Conservation (phyloP, 2,888 invertebrate species). For the Lepidonotus clava region DNA sequence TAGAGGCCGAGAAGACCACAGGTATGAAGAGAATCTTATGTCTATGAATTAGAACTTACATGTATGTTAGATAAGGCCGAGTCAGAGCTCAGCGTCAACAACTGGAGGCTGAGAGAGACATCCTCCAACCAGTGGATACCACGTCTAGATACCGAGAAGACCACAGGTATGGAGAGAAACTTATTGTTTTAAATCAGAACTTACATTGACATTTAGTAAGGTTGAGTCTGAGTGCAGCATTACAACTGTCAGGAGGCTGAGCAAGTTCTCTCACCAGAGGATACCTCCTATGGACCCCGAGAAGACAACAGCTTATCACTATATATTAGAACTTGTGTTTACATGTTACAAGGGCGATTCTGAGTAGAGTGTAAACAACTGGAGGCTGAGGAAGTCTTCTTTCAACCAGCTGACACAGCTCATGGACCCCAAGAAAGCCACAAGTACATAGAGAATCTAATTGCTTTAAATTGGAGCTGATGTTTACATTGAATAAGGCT, state of each 20-base stretch:
- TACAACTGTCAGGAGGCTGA: not conserved
- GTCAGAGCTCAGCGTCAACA: not conserved
- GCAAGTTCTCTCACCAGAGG: not conserved
- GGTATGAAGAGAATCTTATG: no score
- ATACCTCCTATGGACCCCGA: not conserved
- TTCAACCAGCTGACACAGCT: not conserved
- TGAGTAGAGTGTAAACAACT: not conserved
- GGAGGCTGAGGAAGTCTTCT: slow-evolving; percentile 10
- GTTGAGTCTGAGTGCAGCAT: not conserved
- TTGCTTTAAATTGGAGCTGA: no score
- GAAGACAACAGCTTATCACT: not conserved
- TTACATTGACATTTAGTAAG: no score
- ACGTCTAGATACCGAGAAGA: not conserved
- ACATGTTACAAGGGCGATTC: not conserved
- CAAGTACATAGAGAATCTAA: not conserved
- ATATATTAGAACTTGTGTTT: no score
- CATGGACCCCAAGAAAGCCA: not conserved
- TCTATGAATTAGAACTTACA: no score
- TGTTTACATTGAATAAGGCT: no score
- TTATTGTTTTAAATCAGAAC: no score
- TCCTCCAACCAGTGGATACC: not conserved
- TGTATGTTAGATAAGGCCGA: not conserved
- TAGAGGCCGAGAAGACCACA: not conserved
- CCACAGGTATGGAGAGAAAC: not conserved
- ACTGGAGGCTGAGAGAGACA: slow-evolving; percentile 12